These are phyloP conservation scores for Zeugodacus cucurbitae DNA, from an alignment of 1,140 invertebrate genomes.

Conservation along the genomic window DNA sequence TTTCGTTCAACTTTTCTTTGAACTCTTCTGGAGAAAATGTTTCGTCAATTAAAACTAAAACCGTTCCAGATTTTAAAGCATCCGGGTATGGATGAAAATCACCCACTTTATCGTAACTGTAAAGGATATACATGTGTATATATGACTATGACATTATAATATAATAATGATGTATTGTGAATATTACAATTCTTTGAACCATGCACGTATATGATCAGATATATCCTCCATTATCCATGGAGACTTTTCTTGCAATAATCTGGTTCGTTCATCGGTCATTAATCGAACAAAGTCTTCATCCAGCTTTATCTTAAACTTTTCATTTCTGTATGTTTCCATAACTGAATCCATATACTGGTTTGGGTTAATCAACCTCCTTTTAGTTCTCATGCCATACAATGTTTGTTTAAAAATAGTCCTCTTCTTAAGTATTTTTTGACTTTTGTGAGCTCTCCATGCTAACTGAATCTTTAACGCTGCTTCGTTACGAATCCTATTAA, in stretches of 20 bases:
- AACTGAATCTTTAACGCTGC: conserved; percentile 68
- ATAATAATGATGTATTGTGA: not conserved
- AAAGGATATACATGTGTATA: not conserved
- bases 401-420: conserved; percentile 63
- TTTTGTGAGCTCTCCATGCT: conserved; percentile 66
- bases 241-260: conserved; percentile 69
- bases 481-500: not conserved
- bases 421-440: conserved; percentile 57
- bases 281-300: conserved; percentile 68
- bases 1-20: conserved; percentile 56
- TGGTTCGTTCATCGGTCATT: conserved; percentile 69
- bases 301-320: conserved; percentile 52
- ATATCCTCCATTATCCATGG: conserved; percentile 76
- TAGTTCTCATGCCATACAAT: conserved; percentile 64
- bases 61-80: conserved; percentile 68
- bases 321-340: conserved; percentile 67
- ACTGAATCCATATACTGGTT: conserved; percentile 48
- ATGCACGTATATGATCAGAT: conserved; percentile 74
- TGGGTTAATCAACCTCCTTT: conserved; percentile 53
- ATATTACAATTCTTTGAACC: conserved; percentile 67
- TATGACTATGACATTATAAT: not conserved
- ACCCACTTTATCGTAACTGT: conserved; percentile 66
- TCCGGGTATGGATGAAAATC: conserved; percentile 70
- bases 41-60: conserved; percentile 69
- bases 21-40: conserved; percentile 69